Base-by-base conservation (phyloP, 2,113 vertebrate species). In the Dendropsophus ebraccatus region DNA sequence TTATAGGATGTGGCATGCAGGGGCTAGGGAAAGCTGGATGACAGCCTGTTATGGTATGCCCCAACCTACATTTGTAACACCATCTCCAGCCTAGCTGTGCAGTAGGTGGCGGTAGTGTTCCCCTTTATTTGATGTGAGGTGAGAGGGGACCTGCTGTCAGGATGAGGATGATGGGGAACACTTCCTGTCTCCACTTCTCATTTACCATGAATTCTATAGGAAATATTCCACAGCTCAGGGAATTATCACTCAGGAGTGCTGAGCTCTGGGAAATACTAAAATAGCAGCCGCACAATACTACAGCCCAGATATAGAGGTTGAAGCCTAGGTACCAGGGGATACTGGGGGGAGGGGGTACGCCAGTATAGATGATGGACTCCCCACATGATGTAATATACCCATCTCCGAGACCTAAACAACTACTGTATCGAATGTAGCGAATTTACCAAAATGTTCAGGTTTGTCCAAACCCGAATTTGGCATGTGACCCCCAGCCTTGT, bases 401-500 rank as follows among this genome's bases (percentile, higher is more conserved):
- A 56, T 79, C 88, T 87, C 69, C 37, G 16, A 90, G 89, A 86
- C 89, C 84, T 89, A 88, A 87, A 76, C 69, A 81, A 87, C 76
- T 80, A 70, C 75, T 91, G 76, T 79, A 76, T 90, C 91, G 91
- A 88, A 87, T 89, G 84, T 89, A 91, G 89, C 85, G 16, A 17
- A 87, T 78, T 91, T 90, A 92, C 94, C 32, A 60, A 92, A 65
- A 93, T 89, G 95, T n/a, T n/a, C n/a, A n/a, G n/a, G n/a, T n/a
- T n/a, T n/a, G n/a, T n/a, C n/a, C n/a, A n/a, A n/a, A n/a, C n/a
- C n/a, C n/a, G n/a, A n/a, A n/a, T n/a, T n/a, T n/a, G n/a, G n/a
- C n/a, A 92, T n/a, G 89, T 30, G 94, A 93, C 93, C 95, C 92
- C 93, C 95, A 91, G 93, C 90, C 25, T 25, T 94, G 90, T 91